Conservation (phyloP, 2,113 vertebrate species). For the Nyctibius bracteatus region DNA sequence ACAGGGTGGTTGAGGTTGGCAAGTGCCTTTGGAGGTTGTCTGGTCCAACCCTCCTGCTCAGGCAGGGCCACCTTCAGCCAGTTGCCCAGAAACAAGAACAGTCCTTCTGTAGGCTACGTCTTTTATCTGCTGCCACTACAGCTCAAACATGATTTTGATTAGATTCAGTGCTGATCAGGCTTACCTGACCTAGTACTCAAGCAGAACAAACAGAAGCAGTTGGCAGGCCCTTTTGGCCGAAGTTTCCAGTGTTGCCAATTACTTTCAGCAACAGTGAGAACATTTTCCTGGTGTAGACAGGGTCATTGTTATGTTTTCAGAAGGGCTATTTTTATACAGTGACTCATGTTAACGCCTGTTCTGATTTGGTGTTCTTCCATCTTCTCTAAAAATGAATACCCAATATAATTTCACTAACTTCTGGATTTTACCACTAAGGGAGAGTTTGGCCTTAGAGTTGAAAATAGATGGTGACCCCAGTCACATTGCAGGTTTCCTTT, state of each 20-base stretch:
- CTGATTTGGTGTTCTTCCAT: slow-evolving; percentile 42
- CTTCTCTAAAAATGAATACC: not conserved
- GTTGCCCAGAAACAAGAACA: not conserved
- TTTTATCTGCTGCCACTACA: not conserved
- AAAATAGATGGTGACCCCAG: not conserved
- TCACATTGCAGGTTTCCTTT: not conserved
- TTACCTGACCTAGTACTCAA: not conserved
- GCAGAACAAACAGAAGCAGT: not conserved
- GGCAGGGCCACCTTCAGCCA: not conserved
- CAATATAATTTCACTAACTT: not conserved
- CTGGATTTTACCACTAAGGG: not conserved
- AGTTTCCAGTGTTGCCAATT: not conserved
- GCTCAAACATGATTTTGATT: not conserved
- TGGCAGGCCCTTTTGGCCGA: not conserved
- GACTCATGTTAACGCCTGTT: slow-evolving; percentile 27
- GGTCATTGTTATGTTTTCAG: slow-evolving; percentile 59
- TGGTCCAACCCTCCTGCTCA: not conserved
- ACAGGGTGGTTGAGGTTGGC: not conserved
- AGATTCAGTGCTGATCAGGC: not conserved
- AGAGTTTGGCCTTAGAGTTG: not conserved
- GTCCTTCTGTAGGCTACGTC: fast-evolving
- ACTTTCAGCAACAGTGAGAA: slow-evolving; percentile 26
- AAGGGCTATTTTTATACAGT: slow-evolving; percentile 43
- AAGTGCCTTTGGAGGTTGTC: not conserved
- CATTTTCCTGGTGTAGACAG: slow-evolving; percentile 43